Evolutionary conservation across 1,140 invertebrate genomes (phyloP).

Genomic region (Pogonomyrmex barbatus): DNA sequence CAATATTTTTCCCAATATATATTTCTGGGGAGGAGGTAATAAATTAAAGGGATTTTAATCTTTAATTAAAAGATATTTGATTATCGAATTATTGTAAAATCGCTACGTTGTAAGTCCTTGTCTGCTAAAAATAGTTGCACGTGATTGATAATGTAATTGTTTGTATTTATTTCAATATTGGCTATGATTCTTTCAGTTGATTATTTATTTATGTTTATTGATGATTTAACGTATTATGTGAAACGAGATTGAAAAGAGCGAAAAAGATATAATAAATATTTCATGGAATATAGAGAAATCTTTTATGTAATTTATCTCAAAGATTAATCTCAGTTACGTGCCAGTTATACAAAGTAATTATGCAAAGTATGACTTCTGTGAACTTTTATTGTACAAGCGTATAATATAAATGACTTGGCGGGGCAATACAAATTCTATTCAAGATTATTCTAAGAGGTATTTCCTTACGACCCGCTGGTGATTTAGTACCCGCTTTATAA

Average conservation of each 20-base stretch:
- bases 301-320: conserved; percentile 1
- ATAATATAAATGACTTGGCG: conserved; percentile 38
- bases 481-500: conserved; percentile 48
- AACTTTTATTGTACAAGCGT: conserved; percentile 30
- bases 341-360: not conserved
- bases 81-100: too few relatives aligned
- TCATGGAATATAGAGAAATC: not conserved
- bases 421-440: conserved; percentile 28
- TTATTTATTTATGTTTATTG: not conserved
- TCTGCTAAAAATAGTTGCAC: too few relatives aligned
- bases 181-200: too few relatives aligned
- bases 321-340: conserved; percentile 10
- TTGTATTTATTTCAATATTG: too few relatives aligned
- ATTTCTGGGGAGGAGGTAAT: too few relatives aligned
- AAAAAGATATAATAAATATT: not conserved
- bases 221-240: not conserved
- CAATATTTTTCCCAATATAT: too few relatives aligned
- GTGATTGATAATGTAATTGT: too few relatives aligned
- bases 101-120: too few relatives aligned
- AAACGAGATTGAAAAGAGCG: not conserved
- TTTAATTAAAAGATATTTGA: too few relatives aligned
- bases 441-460: conserved; percentile 57
- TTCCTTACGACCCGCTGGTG: conserved; percentile 42
- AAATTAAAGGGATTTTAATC: too few relatives aligned
- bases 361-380: not conserved